Percentiles rank a stretch among this genome's conserved stretches.
Evolutionary conservation across 2,888 invertebrate genomes (phyloP).

Genomic region (Meiosimyza decipiens): DNA sequence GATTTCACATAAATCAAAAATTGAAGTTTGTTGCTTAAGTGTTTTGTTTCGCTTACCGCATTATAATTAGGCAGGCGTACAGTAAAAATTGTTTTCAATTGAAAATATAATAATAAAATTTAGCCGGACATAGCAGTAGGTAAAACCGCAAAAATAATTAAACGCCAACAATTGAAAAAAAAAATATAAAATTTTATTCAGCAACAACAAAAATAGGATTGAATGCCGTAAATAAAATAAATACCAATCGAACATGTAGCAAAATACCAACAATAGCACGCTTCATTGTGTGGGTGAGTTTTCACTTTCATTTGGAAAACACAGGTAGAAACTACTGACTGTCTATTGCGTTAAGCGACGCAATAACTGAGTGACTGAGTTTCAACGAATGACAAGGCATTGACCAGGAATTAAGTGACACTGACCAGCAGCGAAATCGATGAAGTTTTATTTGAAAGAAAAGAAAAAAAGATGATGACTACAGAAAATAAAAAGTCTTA

Average conservation of each 20-base stretch:
- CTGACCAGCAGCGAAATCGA: too few relatives aligned
- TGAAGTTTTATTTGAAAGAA: too few relatives aligned
- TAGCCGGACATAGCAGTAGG: too few relatives aligned
- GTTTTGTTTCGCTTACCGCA: slow-evolving; percentile 34
- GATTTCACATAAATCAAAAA: not conserved
- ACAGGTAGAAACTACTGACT: slow-evolving; percentile 19
- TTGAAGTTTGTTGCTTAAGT: slow-evolving; percentile 40
- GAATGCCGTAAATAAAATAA: not conserved
- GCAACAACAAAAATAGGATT: not conserved
- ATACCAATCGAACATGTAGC: not conserved
- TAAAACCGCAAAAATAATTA: not conserved
- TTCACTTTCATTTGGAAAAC: slow-evolving; percentile 51
- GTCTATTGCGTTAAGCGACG: not conserved
- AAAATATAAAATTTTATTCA: not conserved
- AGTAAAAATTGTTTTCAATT: too few relatives aligned
- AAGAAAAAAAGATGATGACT: too few relatives aligned
- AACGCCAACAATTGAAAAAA: not conserved
- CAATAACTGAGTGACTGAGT: too few relatives aligned
- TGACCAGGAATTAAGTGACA: too few relatives aligned
- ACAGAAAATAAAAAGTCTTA: too few relatives aligned
- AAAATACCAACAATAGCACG: not conserved
- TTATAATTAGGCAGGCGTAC: too few relatives aligned
- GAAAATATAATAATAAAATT: too few relatives aligned
- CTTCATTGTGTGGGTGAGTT: slow-evolving; percentile 34
- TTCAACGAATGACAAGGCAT: too few relatives aligned